These are phyloP conservation scores for Strix uralensis DNA, from an alignment of 2,113 vertebrate species.

Conservation along the genomic window DNA sequence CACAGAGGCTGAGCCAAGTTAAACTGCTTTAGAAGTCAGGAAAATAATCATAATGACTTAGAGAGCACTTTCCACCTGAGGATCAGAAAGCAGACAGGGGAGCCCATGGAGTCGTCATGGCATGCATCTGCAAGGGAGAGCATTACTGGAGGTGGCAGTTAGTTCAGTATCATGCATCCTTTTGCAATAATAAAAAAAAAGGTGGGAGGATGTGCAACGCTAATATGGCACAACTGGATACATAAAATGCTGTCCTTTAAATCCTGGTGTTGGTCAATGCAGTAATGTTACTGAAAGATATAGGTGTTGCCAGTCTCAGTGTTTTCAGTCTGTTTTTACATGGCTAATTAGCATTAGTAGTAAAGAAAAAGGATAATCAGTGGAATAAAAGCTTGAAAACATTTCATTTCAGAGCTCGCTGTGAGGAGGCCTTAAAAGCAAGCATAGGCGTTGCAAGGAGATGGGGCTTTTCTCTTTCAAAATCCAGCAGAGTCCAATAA, in stretches of 20 bases:
- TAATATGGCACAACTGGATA: neutral
- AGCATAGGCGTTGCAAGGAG: neutral
- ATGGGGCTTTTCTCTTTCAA: neutral
- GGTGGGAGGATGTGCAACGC: neutral
- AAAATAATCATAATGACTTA: neutral
- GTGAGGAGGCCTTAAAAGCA: neutral
- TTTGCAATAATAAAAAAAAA: neutral
- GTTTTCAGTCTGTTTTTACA: neutral
- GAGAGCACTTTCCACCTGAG: neutral
- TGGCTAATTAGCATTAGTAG: neutral
- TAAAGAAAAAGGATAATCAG: neutral
- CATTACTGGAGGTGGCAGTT: neutral
- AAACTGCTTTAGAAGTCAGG: neutral
- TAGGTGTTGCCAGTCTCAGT: neutral
- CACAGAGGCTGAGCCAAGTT: neutral
- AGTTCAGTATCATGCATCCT: neutral
- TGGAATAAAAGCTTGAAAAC: neutral
- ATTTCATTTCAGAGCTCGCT: neutral
- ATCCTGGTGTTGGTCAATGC: neutral
- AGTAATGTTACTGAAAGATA: neutral
- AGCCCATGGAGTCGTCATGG: neutral
- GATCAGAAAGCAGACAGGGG: neutral
- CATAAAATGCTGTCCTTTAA: neutral
- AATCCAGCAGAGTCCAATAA: constrained; percentile 6
- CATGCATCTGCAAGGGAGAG: neutral